Base-by-base conservation (phyloP, 2,888 invertebrate species). In the Parthenolecanium corni region DNA sequence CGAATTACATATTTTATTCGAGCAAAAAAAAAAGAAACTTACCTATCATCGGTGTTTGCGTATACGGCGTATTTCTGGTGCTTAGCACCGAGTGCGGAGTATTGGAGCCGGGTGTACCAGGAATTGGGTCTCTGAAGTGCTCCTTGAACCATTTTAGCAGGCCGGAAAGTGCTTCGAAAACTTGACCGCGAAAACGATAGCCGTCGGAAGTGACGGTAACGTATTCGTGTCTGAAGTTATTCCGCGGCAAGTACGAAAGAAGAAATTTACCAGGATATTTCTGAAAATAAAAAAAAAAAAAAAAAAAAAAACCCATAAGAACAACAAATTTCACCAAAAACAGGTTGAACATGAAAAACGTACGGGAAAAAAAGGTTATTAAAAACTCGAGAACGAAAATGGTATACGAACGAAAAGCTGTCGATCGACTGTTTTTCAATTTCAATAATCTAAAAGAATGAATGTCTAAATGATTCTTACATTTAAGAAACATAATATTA, bases 81-180 rank as follows among this genome's bases (percentile, higher is more conserved):
- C 65, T 69, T 31, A 67, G 66, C 12, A 67, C 68, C 3, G 69
- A 67, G 42, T 68, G 66, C 23, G 68, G 69, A 31, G 69, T 68
- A 62, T 68, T 65, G 51, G 57, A 12, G 11, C 64, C 20, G 3
- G 70, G 71, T 11, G 88, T 87, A 62, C 84, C 82, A 0, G 89
- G 88, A 53, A 89, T 80, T 0, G 94, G 90, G 71, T 96, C 95
- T 67, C 91, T 78, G 77, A 93, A 98, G 74, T 98, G 94, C 74
- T 93, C 92, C 73, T 99, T 99, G 75, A 98, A 98, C 96, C 96
- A 98, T 65, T 87, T 85, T 70, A 99, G 80, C 64, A 97, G 73
- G 12, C 82, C 78, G 46, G 82, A 81, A 1, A 94, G 77, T 0
- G 88, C 84, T 68, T 87, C 86, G 74, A 97, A 97, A 73, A 86